Base-by-base conservation (phyloP, 2,888 invertebrate genomes). In the Chymomyza fuscimana region DNA sequence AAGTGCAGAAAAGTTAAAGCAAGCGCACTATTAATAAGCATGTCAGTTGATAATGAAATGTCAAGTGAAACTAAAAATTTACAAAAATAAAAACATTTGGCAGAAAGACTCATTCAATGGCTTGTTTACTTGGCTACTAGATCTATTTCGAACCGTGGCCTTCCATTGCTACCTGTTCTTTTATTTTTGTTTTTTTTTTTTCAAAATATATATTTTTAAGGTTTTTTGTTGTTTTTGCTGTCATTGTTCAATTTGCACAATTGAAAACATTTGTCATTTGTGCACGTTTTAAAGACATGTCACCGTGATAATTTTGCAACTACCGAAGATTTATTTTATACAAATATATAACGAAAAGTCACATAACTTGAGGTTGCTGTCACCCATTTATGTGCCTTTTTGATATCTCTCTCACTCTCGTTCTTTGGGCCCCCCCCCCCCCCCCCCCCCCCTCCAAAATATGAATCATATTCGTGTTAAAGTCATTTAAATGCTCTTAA, bases 271-370 rank as follows among this genome's bases (percentile, higher is more conserved):
- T 78, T 74, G 74, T 65, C 70, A 76, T 77, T 73, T 74, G 73
- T 73, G 81, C 86, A 86, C 86, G 86, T 86, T 68, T 71, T 58
- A 63, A 36, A 72, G 75, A 86, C 86, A 87, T 87, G 86, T 79
- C 86, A 79, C 73, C 87, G 87, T 87, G 86, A 80, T 87, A 69
- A 82, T 81, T 82, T 64, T 59, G 62, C 72, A 67, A 77, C 73
- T 70, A 69, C 32, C 22, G 62, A 61, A 60, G 68, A 77, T 69
- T 74, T 72, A 67, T 60, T 65, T 68, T 40, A 54, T 54, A 60
- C 63, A 69, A 71, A 69, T 63, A 69, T 79, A 79, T 56, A 63
- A 67, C 50, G 52, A 81, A 81, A 81, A 79, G 80, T 79, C 84
- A 81, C 81, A 84, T 81, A 83, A 32, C 29, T 32, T 67, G 72